Evolutionary conservation across 2,113 vertebrate genomes (phyloP).

Genomic region (Sorex fumeus): DNA sequence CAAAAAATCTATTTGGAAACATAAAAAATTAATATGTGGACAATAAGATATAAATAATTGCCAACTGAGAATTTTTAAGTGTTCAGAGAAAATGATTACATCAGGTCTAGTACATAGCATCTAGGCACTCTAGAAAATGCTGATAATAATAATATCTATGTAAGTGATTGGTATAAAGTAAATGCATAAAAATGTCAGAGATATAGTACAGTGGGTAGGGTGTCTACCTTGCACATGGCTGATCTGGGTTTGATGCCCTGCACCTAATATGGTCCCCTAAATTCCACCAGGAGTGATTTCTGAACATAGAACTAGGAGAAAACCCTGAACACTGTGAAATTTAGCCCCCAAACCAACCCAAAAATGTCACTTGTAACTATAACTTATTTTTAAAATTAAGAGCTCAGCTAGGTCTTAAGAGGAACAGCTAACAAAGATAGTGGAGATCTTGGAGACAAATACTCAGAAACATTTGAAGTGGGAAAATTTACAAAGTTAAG

Average conservation of each 20-base stretch:
- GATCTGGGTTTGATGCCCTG: background rate
- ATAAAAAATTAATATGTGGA: background rate
- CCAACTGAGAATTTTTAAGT: background rate
- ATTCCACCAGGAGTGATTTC: too few species aligned
- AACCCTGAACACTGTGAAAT: too few species aligned
- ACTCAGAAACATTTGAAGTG: background rate
- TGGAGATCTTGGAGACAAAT: background rate
- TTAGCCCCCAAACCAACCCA: background rate
- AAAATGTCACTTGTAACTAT: background rate
- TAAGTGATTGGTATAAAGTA: background rate
- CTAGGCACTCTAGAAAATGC: background rate
- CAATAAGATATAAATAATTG: background rate
- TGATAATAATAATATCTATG: background rate
- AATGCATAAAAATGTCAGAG: background rate
- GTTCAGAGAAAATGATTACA: slow-evolving; percentile 12
- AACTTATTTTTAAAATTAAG: background rate
- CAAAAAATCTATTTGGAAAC: background rate
- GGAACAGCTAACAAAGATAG: background rate
- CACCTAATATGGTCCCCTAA: background rate
- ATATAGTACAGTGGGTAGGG: background rate
- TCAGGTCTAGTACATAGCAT: background rate
- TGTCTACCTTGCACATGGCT: background rate
- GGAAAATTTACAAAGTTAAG: background rate
- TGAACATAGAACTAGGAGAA: too few species aligned
- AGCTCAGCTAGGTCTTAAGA: background rate